Percentiles rank a stretch among this genome's conserved stretches.
These are phyloP conservation scores for Larimichthys polyactis DNA, from an alignment of 2,113 vertebrate species.

Conservation along the genomic window DNA sequence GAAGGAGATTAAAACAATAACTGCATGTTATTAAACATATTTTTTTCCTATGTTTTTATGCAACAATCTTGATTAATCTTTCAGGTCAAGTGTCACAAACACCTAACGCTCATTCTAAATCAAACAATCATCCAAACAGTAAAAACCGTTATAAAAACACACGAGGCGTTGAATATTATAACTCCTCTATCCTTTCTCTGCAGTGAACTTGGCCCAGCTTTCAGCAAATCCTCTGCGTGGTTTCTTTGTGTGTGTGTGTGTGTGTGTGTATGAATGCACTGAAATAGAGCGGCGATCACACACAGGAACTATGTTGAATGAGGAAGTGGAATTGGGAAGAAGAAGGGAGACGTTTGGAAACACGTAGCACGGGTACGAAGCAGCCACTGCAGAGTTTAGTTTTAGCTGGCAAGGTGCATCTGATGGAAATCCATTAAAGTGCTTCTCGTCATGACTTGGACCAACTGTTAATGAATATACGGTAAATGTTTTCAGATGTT, in stretches of 20 bases:
- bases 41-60: not conserved
- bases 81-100: not conserved
- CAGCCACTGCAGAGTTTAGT: not conserved
- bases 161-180: not conserved
- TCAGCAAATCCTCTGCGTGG: constrained; percentile 19
- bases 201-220: constrained; percentile 36
- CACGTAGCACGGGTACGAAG: not conserved
- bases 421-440: constrained; percentile 57
- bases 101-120: not conserved
- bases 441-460: constrained; percentile 66
- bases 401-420: constrained; percentile 42
- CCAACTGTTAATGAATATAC: constrained; percentile 63
- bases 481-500: constrained; percentile 73
- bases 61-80: not conserved
- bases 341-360: constrained; percentile 56
- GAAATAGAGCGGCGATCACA: constrained; percentile 35
- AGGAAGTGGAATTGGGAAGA: constrained; percentile 72
- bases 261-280: constrained; percentile 28
- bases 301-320: constrained; percentile 53
- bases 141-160: not conserved
- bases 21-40: constrained; percentile 2
- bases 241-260: constrained; percentile 22
- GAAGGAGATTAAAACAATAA: constrained; percentile 18
- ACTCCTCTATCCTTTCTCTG: constrained; percentile 1
- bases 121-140: not conserved